phyloP scores from a whole-genome alignment of 2,888 invertebrate genomes.

The Pemphredon lugubris region DNA sequence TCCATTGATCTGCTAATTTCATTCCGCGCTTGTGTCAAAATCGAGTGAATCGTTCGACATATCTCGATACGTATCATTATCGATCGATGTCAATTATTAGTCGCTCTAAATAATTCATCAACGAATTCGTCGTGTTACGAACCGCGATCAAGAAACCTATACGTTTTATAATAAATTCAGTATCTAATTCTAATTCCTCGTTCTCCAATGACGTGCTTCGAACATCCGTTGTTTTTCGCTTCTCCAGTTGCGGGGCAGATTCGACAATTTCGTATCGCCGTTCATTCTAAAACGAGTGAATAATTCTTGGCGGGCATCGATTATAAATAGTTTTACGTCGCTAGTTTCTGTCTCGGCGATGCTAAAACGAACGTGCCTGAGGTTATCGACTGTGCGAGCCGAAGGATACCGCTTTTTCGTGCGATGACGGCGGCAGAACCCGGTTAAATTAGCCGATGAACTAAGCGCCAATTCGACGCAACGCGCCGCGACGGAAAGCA shows the following conservation, averaged over 20 bases:
- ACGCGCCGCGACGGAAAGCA: constrained; percentile 23
- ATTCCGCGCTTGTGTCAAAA: too few relatives aligned
- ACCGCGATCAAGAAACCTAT: too few relatives aligned
- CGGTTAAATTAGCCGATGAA: constrained; percentile 60
- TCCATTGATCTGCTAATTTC: too few relatives aligned
- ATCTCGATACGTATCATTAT: too few relatives aligned
- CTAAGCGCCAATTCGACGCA: constrained; percentile 44
- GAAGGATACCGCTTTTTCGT: constrained; percentile 42
- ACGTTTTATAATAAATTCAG: too few relatives aligned
- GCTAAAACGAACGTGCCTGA: constrained; percentile 6
- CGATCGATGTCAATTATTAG: too few relatives aligned
- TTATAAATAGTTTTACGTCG: constrained; percentile 26
- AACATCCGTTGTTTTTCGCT: too few relatives aligned
- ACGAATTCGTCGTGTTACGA: too few relatives aligned
- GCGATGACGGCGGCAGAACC: constrained; percentile 38
- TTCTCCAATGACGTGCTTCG: too few relatives aligned
- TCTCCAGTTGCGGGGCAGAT: not conserved
- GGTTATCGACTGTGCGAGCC: constrained; percentile 50
- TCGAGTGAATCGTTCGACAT: too few relatives aligned
- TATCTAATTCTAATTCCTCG: too few relatives aligned
- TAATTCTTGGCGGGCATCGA: constrained; percentile 8
- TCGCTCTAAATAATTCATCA: too few relatives aligned
- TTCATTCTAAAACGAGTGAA: not conserved
- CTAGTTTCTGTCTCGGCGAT: constrained; percentile 25
- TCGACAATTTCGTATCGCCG: not conserved